Evolutionary conservation across 2,888 invertebrate genomes (phyloP), one percentile per base, ranked within the genome.

Genomic region (Fabriciana adippe): DNA sequence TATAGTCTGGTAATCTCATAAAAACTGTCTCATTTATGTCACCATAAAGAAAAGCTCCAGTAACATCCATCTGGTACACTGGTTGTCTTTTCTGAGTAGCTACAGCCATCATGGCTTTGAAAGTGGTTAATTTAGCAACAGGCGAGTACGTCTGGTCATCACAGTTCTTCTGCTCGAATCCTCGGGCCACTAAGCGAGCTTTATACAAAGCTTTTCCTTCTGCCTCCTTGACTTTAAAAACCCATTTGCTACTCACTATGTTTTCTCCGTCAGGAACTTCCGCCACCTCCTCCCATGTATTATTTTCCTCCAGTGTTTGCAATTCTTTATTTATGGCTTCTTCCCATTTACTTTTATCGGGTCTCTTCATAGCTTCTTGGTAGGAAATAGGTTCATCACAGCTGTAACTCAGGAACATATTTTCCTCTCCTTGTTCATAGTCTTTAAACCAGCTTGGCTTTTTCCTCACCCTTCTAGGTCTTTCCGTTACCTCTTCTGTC

Each of bases 241-340:
- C 72, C 76, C 76, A 78, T 47, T 75, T 76, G n/a, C 69, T 72
- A 67, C 69, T 70, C 15, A 76, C 54, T 1, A 59, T 57, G 11
- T 74, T 72, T 55, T 15, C 47, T 55, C 35, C 54, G n/a, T 21
- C 55, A 16, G 73, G 66, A 62, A 35, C 13, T 31, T 50, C 13
- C 1, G 48, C 16, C 63, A 63, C 56, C 1, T 67, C 13, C 15
- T 45, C 48, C 72, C 70, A 72, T 14, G 72, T 71, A 51, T 71
- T 70, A 16, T 69, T 69, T 48, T 67, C 66, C n/a, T 57, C 67
- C 13, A 73, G 53, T 1, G 64, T 71, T 26, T 69, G 8, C 13
- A 73, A n/a, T 47, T 71, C 67, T 16, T 13, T 71, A 1, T 66
- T 16, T 13, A 73, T 66, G 13, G 73, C 70, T 48, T 64, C 64